A percentile compares a stretch with the other conserved stretches of the same genome.
Conservation (phyloP, 2,888 invertebrate genomes). For the Lottia gigantea region DNA sequence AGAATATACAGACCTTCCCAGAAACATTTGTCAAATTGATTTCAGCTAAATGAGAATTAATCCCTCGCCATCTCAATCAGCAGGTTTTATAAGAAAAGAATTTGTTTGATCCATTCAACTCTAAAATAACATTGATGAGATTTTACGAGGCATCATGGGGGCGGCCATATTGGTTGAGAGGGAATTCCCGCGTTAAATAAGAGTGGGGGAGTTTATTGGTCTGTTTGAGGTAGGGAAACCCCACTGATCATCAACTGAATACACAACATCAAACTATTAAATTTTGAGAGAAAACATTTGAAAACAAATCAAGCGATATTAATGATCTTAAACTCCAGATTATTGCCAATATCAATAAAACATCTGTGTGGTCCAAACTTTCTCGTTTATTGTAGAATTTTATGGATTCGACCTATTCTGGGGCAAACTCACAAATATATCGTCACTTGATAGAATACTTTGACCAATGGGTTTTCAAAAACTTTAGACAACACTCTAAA, state of each 20-base stretch:
- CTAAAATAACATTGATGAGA: slow-evolving; percentile 9
- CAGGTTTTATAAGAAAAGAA: slow-evolving; percentile 6
- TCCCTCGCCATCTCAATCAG: too few relatives aligned
- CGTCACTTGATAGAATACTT: too few relatives aligned
- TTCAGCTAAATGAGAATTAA: too few relatives aligned
- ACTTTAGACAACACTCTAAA: too few relatives aligned
- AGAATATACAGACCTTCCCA: too few relatives aligned
- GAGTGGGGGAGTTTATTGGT: background rate
- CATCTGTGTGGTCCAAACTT: slow-evolving; percentile 1
- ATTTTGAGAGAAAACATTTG: background rate
- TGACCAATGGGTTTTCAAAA: too few relatives aligned
- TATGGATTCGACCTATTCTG: too few relatives aligned
- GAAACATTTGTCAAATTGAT: too few relatives aligned
- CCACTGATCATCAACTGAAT: background rate
- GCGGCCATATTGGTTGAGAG: background rate
- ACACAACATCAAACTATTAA: slow-evolving; percentile 8
- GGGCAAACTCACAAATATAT: too few relatives aligned
- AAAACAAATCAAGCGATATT: slow-evolving; percentile 8
- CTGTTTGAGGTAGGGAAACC: background rate
- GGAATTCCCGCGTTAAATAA: background rate
- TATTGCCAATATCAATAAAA: background rate
- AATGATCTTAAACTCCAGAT: background rate
- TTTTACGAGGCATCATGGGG: slow-evolving; percentile 3
- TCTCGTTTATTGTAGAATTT: too few relatives aligned
- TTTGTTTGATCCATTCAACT: background rate